Base-by-base conservation (phyloP, 2,888 invertebrate genomes). In the Lasioglossum figueresi region DNA sequence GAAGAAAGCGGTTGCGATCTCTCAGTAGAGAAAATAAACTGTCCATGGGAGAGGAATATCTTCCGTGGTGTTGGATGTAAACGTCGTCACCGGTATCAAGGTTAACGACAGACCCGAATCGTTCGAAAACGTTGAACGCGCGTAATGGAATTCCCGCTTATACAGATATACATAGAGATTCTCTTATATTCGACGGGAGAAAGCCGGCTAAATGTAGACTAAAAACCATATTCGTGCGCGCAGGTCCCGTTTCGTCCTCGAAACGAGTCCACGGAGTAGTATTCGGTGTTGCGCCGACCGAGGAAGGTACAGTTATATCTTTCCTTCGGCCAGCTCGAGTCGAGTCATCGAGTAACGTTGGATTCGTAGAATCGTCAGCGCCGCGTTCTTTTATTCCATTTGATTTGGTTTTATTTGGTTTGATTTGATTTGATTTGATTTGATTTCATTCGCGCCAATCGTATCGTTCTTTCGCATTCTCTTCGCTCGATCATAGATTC, bases 101-200 rank as follows among this genome's bases (percentile, higher is more conserved):
- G 70, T 70, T 40, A 70, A 73, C 72, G 45, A 19, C n/a, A 45
- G 45, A 27, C 27, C 31, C 45, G 45, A 72, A 48, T 27, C 71
- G 4, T 43, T n/a, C 4, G n/a, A 56, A 56, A 71, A 27, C n/a
- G 23, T 52, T 31, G 79, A 84, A 84, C 73, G 76, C 79, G 73
- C 76, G 76, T 80, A 68, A 14, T 48, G 73, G 16, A 59, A 74
- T 70, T 74, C 56, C 70, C 73, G 59, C 1, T 56, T 12, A 12
- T n/a, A n/a, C 56, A 4, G n/a, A 56, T 56, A 12, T n/a, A n/a
- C n/a, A n/a, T n/a, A 12, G 16, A 71, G 76, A 45, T 76, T 76
- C 72, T 73, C 52, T 72, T 45, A 31, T 48, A 73, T 76, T 77
- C 70, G 48, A 48, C 59, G 78, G 66, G 80, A 80, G 84, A 85